Evolutionary conservation across 2,797 vertebrate genomes (phyloP).

Genomic region (Kryptopterus vitreolus): DNA sequence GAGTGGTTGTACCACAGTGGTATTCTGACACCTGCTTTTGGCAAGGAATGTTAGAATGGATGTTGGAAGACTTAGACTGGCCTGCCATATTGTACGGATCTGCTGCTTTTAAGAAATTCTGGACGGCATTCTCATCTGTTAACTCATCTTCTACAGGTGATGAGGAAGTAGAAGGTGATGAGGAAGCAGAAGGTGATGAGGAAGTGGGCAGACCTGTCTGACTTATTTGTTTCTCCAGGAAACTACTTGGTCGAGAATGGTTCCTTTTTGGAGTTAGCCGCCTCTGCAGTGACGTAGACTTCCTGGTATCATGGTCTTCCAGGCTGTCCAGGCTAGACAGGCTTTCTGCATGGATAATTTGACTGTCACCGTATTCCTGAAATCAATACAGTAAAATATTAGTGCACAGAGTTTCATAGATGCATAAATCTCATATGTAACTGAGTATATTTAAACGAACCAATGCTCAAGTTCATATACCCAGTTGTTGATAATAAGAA

Average conservation of each 20-base stretch:
- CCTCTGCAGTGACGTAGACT: conserved; percentile 55
- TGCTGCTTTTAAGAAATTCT: conserved; percentile 50
- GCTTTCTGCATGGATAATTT: conserved; percentile 77
- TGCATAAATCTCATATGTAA: background rate
- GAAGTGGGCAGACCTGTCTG: conserved; percentile 42
- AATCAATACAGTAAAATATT: conserved; percentile 51
- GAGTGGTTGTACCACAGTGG: conserved; percentile 36
- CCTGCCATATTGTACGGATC: conserved; percentile 51
- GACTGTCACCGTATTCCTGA: conserved; percentile 77
- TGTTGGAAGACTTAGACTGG: conserved; percentile 41
- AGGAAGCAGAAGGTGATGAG: conserved; percentile 29
- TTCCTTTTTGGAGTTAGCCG: conserved; percentile 59
- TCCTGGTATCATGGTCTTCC: conserved; percentile 68
- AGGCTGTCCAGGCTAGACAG: conserved; percentile 88
- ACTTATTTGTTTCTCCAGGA: conserved; percentile 53
- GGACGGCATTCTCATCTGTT: conserved; percentile 45
- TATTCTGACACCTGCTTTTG: conserved; percentile 51
- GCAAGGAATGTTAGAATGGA: conserved; percentile 37
- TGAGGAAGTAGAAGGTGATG: conserved; percentile 21
- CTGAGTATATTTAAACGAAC: background rate
- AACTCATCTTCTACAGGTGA: conserved; percentile 40
- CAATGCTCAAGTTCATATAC: background rate
- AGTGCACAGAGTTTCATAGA: background rate
- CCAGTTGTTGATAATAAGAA: background rate
- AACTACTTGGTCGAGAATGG: conserved; percentile 61